Percentiles rank a stretch among this genome's conserved stretches.
phyloP scores from a whole-genome alignment of 2,113 vertebrate species.

The Petroica traversi region DNA sequence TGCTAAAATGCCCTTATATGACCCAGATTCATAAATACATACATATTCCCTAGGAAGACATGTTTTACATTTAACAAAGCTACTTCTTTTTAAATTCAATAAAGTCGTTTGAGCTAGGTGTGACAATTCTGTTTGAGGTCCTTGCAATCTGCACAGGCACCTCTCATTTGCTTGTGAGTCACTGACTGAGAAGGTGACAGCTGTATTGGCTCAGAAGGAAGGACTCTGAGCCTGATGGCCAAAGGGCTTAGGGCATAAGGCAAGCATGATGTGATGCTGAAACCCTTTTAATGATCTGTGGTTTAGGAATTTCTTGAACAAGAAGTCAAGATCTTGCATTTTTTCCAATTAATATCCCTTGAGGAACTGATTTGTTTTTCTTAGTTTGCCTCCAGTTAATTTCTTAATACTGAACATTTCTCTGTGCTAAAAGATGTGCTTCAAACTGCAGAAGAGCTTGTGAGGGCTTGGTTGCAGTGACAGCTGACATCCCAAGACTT shows the following conservation, averaged over 20 bases:
- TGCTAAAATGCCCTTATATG: background rate
- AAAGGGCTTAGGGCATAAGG: background rate
- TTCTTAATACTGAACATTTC: background rate
- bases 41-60: background rate
- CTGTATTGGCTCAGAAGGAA: background rate
- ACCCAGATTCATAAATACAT: background rate
- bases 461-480: background rate
- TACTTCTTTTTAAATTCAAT: background rate
- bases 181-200: background rate
- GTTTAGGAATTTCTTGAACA: background rate
- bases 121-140: background rate
- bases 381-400: background rate
- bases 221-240: background rate
- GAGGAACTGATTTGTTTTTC: background rate
- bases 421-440: background rate
- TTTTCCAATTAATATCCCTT: background rate
- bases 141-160: background rate
- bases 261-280: background rate
- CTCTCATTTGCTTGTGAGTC: background rate
- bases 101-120: background rate
- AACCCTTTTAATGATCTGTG: background rate
- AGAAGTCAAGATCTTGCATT: background rate
- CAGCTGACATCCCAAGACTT: background rate
- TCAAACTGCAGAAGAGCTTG: background rate
- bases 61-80: background rate